Percentiles rank a stretch among this genome's conserved stretches.
Conservation (phyloP, 1,140 invertebrate genomes). For the Thrips palmi region DNA sequence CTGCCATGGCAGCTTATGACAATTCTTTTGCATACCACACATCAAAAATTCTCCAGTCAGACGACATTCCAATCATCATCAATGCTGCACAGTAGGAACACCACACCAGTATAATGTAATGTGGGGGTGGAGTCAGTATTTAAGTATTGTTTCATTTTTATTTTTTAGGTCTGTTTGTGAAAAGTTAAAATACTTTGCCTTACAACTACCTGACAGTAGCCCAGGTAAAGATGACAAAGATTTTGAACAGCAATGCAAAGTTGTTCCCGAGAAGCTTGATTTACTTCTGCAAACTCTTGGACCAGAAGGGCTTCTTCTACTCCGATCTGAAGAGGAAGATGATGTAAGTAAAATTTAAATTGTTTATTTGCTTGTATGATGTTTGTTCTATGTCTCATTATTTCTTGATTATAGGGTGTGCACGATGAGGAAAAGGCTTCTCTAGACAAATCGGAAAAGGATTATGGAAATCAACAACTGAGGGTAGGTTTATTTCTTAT, state of each 20-base stretch:
- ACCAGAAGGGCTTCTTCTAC: constrained; percentile 30
- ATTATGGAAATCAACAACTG: constrained; percentile 24
- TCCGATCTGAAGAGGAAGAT: background rate
- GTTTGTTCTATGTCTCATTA: background rate
- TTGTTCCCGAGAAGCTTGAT: constrained; percentile 59
- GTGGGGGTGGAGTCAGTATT: background rate
- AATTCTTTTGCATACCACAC: constrained; percentile 62
- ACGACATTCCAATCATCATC: constrained; percentile 55
- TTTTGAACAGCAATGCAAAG: constrained; percentile 46
- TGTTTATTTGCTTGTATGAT: constrained; percentile 3
- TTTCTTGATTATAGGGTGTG: constrained; percentile 11
- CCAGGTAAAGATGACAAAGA: constrained; percentile 37
- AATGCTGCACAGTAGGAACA: constrained; percentile 48
- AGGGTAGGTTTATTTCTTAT: constrained; percentile 5
- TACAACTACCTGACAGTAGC: constrained; percentile 35
- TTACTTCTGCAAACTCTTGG: constrained; percentile 51
- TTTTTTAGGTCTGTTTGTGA: constrained; percentile 45
- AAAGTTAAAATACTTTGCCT: constrained; percentile 59
- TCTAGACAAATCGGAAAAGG: constrained; percentile 41
- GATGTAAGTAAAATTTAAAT: background rate
- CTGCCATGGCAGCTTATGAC: constrained; percentile 41
- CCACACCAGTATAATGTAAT: constrained; percentile 5
- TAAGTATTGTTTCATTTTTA: constrained; percentile 11
- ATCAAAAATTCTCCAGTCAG: constrained; percentile 71
- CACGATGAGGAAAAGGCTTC: constrained; percentile 34